A percentile compares a stretch with the other conserved stretches of the same genome.
These are phyloP conservation scores for Ploceus nigricollis DNA, from an alignment of 2,113 vertebrate species.

Conservation along the genomic window DNA sequence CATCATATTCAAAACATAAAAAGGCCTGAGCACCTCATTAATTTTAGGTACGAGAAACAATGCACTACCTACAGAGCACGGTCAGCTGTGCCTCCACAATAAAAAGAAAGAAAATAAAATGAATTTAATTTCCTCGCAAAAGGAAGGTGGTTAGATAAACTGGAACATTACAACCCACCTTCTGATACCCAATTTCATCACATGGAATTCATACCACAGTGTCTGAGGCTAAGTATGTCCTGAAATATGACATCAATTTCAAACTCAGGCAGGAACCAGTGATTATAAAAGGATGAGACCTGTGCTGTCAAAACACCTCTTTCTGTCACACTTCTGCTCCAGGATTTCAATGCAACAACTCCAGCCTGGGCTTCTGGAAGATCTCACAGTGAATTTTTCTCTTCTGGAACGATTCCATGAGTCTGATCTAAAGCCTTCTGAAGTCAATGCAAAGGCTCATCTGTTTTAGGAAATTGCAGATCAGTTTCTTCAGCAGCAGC, in stretches of 20 bases:
- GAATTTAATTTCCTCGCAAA: background rate
- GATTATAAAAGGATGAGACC: background rate
- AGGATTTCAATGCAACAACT: background rate
- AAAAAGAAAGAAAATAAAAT: background rate
- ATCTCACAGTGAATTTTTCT: background rate
- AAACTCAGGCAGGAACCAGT: background rate
- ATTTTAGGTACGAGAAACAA: background rate
- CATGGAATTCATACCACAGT: background rate
- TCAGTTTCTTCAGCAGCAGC: background rate
- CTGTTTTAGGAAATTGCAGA: background rate
- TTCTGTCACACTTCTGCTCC: background rate
- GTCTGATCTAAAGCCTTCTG: background rate
- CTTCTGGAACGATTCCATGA: background rate
- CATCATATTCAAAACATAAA: background rate
- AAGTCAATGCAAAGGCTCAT: background rate
- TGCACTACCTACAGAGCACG: background rate
- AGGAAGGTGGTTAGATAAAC: background rate
- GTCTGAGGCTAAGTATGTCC: background rate
- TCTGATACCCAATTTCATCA: background rate
- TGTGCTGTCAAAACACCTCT: background rate
- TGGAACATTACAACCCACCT: background rate
- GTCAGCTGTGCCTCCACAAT: background rate
- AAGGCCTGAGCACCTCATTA: constrained; percentile 6
- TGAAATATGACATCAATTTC: background rate
- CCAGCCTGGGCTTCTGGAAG: background rate